Evolutionary conservation across 2,797 vertebrate genomes (phyloP), one percentile per base, ranked within the genome.

Genomic region (Otus scops): DNA sequence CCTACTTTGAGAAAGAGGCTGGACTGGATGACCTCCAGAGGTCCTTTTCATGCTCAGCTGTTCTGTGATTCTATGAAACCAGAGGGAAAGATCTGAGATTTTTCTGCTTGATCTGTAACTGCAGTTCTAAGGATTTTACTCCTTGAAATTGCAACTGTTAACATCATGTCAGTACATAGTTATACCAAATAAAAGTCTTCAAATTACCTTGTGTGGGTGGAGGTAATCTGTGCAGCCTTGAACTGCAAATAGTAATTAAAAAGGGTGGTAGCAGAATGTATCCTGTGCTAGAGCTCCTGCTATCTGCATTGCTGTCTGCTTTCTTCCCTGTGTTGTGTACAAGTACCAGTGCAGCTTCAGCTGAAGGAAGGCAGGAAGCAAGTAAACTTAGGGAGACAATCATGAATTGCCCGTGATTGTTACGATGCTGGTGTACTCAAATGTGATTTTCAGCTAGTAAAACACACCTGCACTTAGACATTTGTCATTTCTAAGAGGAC

Each of bases 171-270:
- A 94, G 95, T 95, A 71, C 91, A 93, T 87, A 92, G 94, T 93
- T 92, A 78, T 79, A 95, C 4, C 3, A 97, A 96, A 95, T 85
- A 86, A 74, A 93, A 96, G 74, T 92, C 81, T 87, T 96, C 91
- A 94, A 92, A 95, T 97, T 96, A 94, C 92, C 65, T 86, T 93
- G 81, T 88, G 96, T 96, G 95, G 95, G 97, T 92, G 95, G 95
- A 96, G 93, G 96, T 91, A 93, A 93, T 94, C 93, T 93, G 47
- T 88, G 94, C 91, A 91, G 86, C 93, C 94, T 89, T 88, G 92
- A 96, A 94, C 92, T 94, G 92, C 94, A 97, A 94, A 95, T 86
- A 96, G 88, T 96, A 97, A 97, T 97, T 97, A 97, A 96, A 89
- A 65, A 75, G 91, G 88, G 96, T 95, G 95, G 93, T 93, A 95